Percentiles rank a stretch among this genome's conserved stretches.
These are phyloP conservation scores for Macrobrachium nipponense DNA, from an alignment of 1,140 invertebrate genomes.

Conservation along the genomic window DNA sequence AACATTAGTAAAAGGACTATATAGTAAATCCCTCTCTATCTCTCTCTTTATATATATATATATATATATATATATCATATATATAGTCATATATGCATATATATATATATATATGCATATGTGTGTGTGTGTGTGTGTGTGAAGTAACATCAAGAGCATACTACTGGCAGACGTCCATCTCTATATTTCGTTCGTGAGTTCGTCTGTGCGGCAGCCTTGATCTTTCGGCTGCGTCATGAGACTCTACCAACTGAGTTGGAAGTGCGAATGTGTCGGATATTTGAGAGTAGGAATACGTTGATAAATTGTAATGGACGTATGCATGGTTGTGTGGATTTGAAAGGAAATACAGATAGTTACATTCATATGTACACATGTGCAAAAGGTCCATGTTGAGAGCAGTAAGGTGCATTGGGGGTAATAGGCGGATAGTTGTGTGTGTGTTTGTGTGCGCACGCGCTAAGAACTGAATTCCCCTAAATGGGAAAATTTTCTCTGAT, in stretches of 20 bases:
- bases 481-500: no score
- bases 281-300: not conserved
- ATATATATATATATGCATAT: slow-evolving; percentile 18
- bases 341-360: slow-evolving; percentile 1
- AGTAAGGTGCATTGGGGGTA: not conserved
- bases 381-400: not conserved
- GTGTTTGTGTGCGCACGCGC: no score
- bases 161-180: no score
- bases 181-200: no score
- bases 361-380: slow-evolving; percentile 14
- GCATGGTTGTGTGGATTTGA: not conserved
- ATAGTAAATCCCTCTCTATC: no score
- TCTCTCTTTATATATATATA: slow-evolving; percentile 27
- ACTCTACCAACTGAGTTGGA: not conserved
- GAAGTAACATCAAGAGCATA: not conserved
- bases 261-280: slow-evolving; percentile 2
- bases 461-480: not conserved
- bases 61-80: slow-evolving; percentile 11
- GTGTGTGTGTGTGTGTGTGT: not conserved
- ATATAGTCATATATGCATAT: not conserved
- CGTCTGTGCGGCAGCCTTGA: no score
- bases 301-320: slow-evolving; percentile 8
- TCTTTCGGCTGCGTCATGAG: no score
- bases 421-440: not conserved
- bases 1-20: no score